These are phyloP conservation scores for Coregonus ussuriensis DNA, from an alignment of 2,797 vertebrate species.

Conservation along the genomic window DNA sequence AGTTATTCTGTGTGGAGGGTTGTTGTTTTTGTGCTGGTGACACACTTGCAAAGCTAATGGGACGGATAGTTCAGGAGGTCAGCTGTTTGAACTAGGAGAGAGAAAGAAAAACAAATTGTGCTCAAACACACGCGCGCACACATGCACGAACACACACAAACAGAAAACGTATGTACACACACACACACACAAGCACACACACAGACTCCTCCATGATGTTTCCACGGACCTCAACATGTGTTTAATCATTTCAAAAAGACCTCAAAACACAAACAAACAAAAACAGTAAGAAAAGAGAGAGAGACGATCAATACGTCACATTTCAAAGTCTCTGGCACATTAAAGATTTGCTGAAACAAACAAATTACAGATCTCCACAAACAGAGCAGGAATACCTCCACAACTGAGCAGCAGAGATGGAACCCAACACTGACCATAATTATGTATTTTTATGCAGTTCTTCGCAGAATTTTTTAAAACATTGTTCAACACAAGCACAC, in stretches of 20 bases:
- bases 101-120: neutral
- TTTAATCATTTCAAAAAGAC: slow-evolving; percentile 14
- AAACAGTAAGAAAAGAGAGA: slow-evolving; percentile 10
- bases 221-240: neutral
- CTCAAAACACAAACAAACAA: neutral
- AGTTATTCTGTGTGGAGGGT: neutral
- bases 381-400: slow-evolving; percentile 50
- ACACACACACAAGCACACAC: neutral
- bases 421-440: slow-evolving; percentile 54
- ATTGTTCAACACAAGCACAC: slow-evolving; percentile 17
- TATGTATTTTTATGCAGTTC: slow-evolving; percentile 49
- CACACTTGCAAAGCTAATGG: neutral
- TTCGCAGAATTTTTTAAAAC: slow-evolving; percentile 46
- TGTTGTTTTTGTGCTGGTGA: neutral
- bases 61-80: neutral
- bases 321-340: slow-evolving; percentile 18
- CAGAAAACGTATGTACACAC: neutral
- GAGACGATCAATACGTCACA: too few relatives aligned
- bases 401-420: slow-evolving; percentile 43
- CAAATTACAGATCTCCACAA: slow-evolving; percentile 29
- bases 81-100: neutral
- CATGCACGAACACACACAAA: too few relatives aligned
- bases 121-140: too few relatives aligned
- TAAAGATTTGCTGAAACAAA: slow-evolving; percentile 15
- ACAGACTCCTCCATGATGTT: neutral